Percentiles rank a stretch among this genome's conserved stretches.
Conservation (phyloP, 2,113 vertebrate genomes). For the Hydrolagus affinis region DNA sequence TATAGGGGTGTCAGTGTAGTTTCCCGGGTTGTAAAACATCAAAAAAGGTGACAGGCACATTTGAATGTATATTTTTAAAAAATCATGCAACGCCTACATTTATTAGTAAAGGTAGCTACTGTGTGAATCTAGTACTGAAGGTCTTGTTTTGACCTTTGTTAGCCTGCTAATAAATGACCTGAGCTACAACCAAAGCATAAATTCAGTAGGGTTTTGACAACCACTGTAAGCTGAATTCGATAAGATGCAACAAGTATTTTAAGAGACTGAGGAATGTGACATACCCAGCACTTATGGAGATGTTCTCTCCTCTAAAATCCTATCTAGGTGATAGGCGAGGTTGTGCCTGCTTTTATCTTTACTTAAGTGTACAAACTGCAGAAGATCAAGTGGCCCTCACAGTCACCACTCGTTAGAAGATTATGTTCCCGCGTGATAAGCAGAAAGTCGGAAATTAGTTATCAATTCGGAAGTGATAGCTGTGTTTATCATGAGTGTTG, state of each 20-base stretch:
- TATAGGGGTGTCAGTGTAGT: neutral
- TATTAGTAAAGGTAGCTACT: neutral
- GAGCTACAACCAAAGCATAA: neutral
- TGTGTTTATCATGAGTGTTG: conserved; percentile 53
- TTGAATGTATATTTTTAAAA: neutral
- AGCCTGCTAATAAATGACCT: no score
- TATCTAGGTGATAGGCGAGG: conserved; percentile 39
- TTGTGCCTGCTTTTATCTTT: conserved; percentile 46
- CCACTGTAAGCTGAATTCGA: neutral
- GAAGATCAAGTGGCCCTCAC: conserved; percentile 54
- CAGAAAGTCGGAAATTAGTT: conserved; percentile 54
- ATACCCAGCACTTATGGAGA: conserved; percentile 11
- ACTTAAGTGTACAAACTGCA: conserved; percentile 41
- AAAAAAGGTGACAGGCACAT: neutral
- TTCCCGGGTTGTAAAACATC: neutral
- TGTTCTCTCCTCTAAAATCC: conserved; percentile 36
- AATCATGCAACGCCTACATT: neutral
- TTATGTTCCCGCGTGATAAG: conserved; percentile 44
- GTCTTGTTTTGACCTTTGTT: neutral
- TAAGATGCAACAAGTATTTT: conserved; percentile 1
- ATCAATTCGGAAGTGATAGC: conserved; percentile 52
- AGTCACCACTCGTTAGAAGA: conserved; percentile 49
- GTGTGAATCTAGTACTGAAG: neutral
- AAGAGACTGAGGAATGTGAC: neutral
- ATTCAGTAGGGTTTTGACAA: neutral